A percentile compares a stretch with the other conserved stretches of the same genome.
Conservation (phyloP, 2,888 invertebrate species). For the Nomada hirtipes region DNA sequence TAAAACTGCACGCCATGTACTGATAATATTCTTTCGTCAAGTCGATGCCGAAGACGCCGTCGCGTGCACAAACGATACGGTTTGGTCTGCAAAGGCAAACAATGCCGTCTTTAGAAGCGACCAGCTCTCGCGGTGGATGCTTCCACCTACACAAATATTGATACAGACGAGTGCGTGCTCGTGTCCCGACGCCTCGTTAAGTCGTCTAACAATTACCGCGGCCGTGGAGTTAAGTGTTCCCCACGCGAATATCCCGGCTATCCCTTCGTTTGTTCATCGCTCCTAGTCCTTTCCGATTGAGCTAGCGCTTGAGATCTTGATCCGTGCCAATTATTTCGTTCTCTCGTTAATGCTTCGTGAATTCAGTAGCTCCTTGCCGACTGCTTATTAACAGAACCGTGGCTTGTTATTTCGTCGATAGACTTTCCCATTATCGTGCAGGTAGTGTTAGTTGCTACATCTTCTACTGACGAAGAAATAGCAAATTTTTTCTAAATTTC, state of each 20-base stretch:
- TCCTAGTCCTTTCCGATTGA: slow-evolving; percentile 30
- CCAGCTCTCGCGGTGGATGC: slow-evolving; percentile 55
- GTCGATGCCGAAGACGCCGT: background rate
- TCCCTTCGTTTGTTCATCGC: slow-evolving; percentile 38
- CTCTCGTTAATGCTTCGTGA: background rate
- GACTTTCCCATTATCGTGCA: background rate
- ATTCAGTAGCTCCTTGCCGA: background rate
- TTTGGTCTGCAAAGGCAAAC: slow-evolving; percentile 53
- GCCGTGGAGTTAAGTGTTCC: slow-evolving; percentile 46
- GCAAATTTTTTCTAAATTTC: background rate
- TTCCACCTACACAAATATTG: slow-evolving; percentile 70
- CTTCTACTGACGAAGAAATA: background rate
- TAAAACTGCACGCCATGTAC: no score
- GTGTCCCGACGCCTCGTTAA: slow-evolving; percentile 62
- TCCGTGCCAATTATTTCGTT: slow-evolving; percentile 41
- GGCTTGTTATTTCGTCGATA: background rate
- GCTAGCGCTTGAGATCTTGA: slow-evolving; percentile 18
- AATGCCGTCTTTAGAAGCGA: slow-evolving; percentile 56
- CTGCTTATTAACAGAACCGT: background rate
- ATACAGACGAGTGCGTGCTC: slow-evolving; percentile 61
- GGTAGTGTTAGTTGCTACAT: background rate
- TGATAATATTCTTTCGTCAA: no score
- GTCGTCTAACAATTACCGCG: slow-evolving; percentile 57
- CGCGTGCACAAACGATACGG: slow-evolving; percentile 30
- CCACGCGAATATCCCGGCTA: slow-evolving; percentile 47